Percentiles rank a stretch among this genome's conserved stretches.
These are phyloP conservation scores for Paguma larvata DNA, from an alignment of 2,797 vertebrate species.

Conservation along the genomic window DNA sequence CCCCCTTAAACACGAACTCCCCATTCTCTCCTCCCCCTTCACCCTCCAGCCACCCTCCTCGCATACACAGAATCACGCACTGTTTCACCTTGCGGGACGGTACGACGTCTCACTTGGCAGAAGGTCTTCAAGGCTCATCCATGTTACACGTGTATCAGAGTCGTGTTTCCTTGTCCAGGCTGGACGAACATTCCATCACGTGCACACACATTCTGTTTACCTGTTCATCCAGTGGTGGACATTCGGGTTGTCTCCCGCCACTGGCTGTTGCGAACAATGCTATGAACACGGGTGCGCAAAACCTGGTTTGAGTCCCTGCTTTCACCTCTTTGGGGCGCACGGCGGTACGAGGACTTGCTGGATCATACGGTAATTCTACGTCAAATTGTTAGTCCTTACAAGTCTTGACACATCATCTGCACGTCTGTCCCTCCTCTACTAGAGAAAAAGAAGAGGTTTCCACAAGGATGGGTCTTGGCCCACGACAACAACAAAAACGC, in stretches of 20 bases:
- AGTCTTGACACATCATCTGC: background rate
- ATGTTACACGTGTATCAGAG: rapidly evolving
- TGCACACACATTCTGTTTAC: rapidly evolving
- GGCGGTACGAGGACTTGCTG: background rate
- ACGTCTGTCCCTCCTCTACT: background rate
- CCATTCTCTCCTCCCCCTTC: rapidly evolving
- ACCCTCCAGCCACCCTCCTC: background rate
- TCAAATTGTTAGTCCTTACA: background rate
- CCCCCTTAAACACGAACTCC: background rate
- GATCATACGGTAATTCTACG: background rate
- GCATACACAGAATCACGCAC: rapidly evolving
- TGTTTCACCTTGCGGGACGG: background rate
- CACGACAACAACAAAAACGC: background rate
- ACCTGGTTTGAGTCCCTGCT: background rate
- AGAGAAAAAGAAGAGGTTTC: background rate
- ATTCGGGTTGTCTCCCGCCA: background rate
- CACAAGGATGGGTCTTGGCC: background rate
- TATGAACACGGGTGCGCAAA: background rate
- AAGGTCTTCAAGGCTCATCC: background rate
- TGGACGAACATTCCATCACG: background rate
- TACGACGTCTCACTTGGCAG: background rate
- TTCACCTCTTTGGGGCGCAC: background rate
- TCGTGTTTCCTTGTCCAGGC: background rate
- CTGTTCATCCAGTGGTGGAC: rapidly evolving
- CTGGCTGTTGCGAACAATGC: background rate